Base-by-base conservation (phyloP, 2,888 invertebrate genomes). In the Octodonta nipae region DNA sequence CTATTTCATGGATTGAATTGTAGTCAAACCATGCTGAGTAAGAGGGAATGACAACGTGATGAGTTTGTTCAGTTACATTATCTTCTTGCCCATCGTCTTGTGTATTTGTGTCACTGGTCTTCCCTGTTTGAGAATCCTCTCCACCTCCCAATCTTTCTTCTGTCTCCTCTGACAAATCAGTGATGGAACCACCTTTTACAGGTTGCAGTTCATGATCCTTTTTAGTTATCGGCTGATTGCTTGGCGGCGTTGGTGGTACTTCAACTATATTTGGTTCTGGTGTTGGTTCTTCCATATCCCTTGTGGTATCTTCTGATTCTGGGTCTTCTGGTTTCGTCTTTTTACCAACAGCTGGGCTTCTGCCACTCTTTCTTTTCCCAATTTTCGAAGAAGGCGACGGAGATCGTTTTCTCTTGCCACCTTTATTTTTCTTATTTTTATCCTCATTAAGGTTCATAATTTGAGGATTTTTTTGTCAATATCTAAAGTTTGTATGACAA, bases 21-120 rank as follows among this genome's bases (percentile, higher is more conserved):
- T 99, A 98, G 64, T 99, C 98, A 61, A 99, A 99, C 98, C 98
- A 98, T 3, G 96, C 89, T 1, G 95, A 87, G 64, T 98, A 98
- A 28, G 92, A 93, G 3, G 98, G 98, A 20, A 99, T 85, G 33
- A 99, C 88, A 42, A 99, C 98, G 62, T 96, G 93, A 63, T 95
- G 92, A 1, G 95, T 95, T 64, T 98, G 98, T 56, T 98, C 96
- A 0, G 96, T 93, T 5, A 92, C 91, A 54, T 89, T 91, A 58
- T 93, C 92, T 60, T 93, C 92, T 43, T 84, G 72, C 40, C 85
- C 86, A 47, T 88, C 79, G 35, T 61, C 61, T 66, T 80, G 80
- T 3, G 78, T 53, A 50, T 76, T 79, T 41, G 73, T 75, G 47
- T 81, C 81, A 50, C 77, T 76, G 33, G 74, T 75, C 55, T 81